phyloP scores from a whole-genome alignment of 1,140 invertebrate genomes.

The Andricus grossulariae region DNA sequence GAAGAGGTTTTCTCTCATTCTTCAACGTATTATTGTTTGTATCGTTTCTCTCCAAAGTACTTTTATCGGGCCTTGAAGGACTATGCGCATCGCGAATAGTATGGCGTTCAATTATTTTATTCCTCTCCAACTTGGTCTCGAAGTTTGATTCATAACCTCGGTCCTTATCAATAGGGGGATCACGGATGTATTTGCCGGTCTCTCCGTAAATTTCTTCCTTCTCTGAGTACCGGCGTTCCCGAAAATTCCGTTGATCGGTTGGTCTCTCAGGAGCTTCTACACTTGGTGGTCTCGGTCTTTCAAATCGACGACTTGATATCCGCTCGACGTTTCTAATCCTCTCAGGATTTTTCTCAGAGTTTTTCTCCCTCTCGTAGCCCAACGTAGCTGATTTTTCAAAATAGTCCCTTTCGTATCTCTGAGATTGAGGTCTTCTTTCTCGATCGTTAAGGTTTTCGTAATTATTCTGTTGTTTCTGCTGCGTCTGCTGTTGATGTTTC shows the following conservation, averaged over 20 bases:
- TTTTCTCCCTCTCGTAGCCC: conserved; percentile 59
- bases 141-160: conserved; percentile 74
- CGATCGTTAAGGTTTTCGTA: conserved; percentile 57
- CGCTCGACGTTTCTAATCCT: conserved; percentile 61
- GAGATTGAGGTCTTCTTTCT: conserved; percentile 42
- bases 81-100: conserved; percentile 45
- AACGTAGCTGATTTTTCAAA: conserved; percentile 59
- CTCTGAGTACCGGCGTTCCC: conserved; percentile 67
- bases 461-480: conserved; percentile 45
- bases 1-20: conserved; percentile 56
- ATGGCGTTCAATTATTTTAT: conserved; percentile 68
- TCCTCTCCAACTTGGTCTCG: conserved; percentile 72
- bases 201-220: conserved; percentile 73
- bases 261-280: conserved; percentile 72
- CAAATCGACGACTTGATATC: conserved; percentile 61
- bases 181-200: conserved; percentile 51
- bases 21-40: conserved; percentile 78
- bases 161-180: conserved; percentile 64
- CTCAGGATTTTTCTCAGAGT: conserved; percentile 65
- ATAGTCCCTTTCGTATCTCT: conserved; percentile 59
- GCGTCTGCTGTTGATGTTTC: conserved; percentile 38
- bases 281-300: conserved; percentile 70
- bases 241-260: conserved; percentile 45
- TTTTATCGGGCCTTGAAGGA: conserved; percentile 43
- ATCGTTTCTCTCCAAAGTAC: conserved; percentile 75